These are phyloP conservation scores for Melopsittacus undulatus DNA, from an alignment of 2,797 vertebrate species.

Conservation along the genomic window DNA sequence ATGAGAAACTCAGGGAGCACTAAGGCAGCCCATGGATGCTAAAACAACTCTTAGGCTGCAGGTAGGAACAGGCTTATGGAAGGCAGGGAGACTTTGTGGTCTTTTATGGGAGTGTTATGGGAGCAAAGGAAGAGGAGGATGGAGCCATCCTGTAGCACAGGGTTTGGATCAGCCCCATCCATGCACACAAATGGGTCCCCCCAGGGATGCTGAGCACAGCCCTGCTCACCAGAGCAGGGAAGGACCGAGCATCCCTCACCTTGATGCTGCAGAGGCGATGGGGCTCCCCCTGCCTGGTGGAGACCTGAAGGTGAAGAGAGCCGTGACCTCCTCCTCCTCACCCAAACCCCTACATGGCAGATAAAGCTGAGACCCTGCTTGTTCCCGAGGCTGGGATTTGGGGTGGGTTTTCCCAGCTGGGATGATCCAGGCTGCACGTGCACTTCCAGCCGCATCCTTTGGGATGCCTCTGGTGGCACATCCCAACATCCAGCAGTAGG, in stretches of 20 bases:
- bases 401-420: accelerated
- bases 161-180: not conserved
- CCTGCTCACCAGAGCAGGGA: accelerated
- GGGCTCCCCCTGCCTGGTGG: slow-evolving; percentile 69
- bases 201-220: not conserved
- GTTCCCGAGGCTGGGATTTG: accelerated
- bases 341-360: too few species aligned
- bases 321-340: not conserved
- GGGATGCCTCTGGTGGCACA: too few species aligned
- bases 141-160: accelerated
- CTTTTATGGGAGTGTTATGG: not conserved
- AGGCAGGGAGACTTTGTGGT: not conserved
- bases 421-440: not conserved
- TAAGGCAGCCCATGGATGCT: not conserved
- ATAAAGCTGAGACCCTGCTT: accelerated
- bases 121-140: not conserved
- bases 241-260: slow-evolving; percentile 63
- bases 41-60: not conserved
- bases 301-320: slow-evolving; percentile 56
- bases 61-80: not conserved
- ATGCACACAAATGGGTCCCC: accelerated
- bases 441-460: not conserved
- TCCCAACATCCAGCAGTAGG: accelerated
- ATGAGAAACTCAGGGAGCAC: not conserved
- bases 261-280: slow-evolving; percentile 82